Conservation (phyloP, 2,888 invertebrate genomes). For the Drosophila mimetica region DNA sequence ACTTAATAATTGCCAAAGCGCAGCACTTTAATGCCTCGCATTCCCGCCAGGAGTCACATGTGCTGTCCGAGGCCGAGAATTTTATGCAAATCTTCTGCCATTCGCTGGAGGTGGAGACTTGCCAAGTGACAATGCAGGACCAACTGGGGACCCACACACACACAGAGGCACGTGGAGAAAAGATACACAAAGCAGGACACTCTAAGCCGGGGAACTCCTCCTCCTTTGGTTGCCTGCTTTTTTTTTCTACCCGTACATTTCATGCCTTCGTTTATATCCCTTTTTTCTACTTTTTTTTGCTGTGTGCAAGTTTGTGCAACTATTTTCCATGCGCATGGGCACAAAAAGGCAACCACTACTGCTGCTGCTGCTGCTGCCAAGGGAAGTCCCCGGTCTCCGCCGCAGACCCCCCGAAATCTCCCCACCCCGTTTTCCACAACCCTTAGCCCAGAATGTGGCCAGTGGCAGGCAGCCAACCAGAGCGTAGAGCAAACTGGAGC, state of each 20-base stretch:
- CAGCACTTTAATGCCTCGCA: slow-evolving; percentile 45
- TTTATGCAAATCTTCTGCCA: slow-evolving; percentile 61
- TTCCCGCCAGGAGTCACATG: slow-evolving; percentile 37
- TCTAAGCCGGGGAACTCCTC: slow-evolving; percentile 26
- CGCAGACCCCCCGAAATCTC: background rate
- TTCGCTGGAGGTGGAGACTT: slow-evolving; percentile 48
- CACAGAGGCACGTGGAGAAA: slow-evolving; percentile 48
- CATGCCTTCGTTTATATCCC: slow-evolving; percentile 41
- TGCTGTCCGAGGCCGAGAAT: slow-evolving; percentile 35
- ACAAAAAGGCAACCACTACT: slow-evolving; percentile 65
- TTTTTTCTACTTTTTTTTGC: slow-evolving; percentile 25
- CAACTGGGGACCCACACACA: slow-evolving; percentile 46
- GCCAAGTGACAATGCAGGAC: slow-evolving; percentile 58
- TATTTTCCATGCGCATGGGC: slow-evolving; percentile 80
- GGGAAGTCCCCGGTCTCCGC: slow-evolving; percentile 30
- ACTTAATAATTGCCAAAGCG: slow-evolving; percentile 50
- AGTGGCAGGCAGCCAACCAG: slow-evolving; percentile 69
- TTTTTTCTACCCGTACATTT: slow-evolving; percentile 31
- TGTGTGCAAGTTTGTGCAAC: slow-evolving; percentile 71
- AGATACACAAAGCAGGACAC: slow-evolving; percentile 45
- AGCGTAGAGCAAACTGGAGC: slow-evolving; percentile 72
- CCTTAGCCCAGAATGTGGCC: slow-evolving; percentile 38
- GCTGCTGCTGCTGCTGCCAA: slow-evolving; percentile 8
- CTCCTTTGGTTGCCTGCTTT: slow-evolving; percentile 28
- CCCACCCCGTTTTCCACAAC: slow-evolving; percentile 11